These are phyloP conservation scores for Drosophila algonquin DNA, from an alignment of 2,888 invertebrate species.

Conservation along the genomic window DNA sequence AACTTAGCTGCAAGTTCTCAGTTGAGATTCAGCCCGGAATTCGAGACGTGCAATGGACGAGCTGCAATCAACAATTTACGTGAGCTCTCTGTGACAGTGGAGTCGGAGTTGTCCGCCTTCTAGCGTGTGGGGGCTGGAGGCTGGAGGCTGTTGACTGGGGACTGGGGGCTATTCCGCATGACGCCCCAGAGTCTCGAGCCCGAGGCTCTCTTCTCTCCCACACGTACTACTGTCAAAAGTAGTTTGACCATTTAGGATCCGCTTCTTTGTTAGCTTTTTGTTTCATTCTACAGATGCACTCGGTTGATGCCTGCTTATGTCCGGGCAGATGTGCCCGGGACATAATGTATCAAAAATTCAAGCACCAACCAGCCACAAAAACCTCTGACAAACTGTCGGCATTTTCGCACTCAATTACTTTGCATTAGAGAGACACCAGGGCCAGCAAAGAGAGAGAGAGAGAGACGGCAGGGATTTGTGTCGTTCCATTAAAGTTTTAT, in stretches of 20 bases:
- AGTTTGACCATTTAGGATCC: constrained; percentile 51
- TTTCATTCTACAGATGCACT: constrained; percentile 48
- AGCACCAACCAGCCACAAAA: constrained; percentile 38
- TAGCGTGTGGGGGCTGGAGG: neutral
- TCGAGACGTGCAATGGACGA: constrained; percentile 67
- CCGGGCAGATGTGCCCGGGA: constrained; percentile 44
- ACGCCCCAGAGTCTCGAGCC: constrained; percentile 5
- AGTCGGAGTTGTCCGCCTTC: constrained; percentile 10
- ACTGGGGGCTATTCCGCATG: constrained; percentile 34
- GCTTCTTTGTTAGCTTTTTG: neutral
- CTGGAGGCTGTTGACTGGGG: neutral
- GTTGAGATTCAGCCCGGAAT: constrained; percentile 64
- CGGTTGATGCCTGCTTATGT: constrained; percentile 42
- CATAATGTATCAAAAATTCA: constrained; percentile 52
- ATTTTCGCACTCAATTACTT: constrained; percentile 84
- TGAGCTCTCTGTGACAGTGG: constrained; percentile 49
- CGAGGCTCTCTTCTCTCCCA: neutral
- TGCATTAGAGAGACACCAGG: constrained; percentile 80
- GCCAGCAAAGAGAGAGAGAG: neutral
- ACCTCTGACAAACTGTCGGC: constrained; percentile 73
- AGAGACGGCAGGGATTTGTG: constrained; percentile 78
- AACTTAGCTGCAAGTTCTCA: constrained; percentile 72
- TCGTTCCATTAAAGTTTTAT: constrained; percentile 82
- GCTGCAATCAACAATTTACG: constrained; percentile 67
- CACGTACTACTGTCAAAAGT: constrained; percentile 39